Evolutionary conservation across 2,797 vertebrate species (phyloP).

Genomic region (Clarias platycephalus): DNA sequence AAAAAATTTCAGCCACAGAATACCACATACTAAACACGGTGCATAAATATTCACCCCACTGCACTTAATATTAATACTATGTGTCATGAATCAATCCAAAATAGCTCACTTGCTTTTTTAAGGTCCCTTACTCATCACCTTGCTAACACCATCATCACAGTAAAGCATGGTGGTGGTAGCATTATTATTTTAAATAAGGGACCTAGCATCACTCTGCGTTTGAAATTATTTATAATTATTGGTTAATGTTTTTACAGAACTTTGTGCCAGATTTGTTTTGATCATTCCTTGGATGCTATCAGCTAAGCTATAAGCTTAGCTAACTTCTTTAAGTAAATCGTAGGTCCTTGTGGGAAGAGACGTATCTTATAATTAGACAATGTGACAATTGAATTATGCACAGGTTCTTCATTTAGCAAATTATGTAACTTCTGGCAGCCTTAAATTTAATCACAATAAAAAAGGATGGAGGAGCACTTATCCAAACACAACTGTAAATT

Average conservation of each 20-base stretch:
- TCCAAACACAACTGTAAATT: not conserved
- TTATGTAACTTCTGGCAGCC: not conserved
- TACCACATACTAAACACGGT: not conserved
- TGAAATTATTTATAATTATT: not conserved
- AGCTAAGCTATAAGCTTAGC: not conserved
- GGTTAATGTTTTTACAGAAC: not conserved
- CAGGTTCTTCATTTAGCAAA: not conserved
- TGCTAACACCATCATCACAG: not conserved
- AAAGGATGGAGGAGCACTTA: not conserved
- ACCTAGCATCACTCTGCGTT: not conserved
- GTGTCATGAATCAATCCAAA: not conserved
- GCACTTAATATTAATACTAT: not conserved
- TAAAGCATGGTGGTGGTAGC: not conserved
- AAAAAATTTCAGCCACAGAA: not conserved
- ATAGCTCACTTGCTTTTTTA: not conserved
- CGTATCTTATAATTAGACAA: not conserved
- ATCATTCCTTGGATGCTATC: not conserved
- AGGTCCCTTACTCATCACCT: not conserved
- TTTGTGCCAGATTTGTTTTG: not conserved
- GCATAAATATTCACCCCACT: not conserved
- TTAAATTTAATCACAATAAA: not conserved
- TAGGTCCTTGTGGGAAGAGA: not conserved
- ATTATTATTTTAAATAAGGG: not conserved
- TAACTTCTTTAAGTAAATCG: not conserved
- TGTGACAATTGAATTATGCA: not conserved